Percentiles rank a stretch among this genome's conserved stretches.
phyloP scores from a whole-genome alignment of 2,888 invertebrate genomes.

The Eristalis pertinax region DNA sequence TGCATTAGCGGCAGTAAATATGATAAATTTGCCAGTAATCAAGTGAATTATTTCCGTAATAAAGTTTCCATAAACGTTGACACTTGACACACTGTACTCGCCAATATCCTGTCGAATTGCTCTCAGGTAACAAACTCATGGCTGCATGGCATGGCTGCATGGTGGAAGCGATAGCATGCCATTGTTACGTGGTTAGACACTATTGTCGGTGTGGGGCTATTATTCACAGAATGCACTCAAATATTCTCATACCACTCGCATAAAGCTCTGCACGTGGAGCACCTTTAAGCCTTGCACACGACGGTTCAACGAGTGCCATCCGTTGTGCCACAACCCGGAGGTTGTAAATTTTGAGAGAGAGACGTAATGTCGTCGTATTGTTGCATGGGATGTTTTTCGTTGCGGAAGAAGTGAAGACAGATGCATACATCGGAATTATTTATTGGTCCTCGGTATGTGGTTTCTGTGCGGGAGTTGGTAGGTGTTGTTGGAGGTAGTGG shows the following conservation, averaged over 20 bases:
- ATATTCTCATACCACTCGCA: not conserved
- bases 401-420: not conserved
- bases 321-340: not conserved
- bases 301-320: not conserved
- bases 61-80: not conserved
- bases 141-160: too few species aligned
- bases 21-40: slow-evolving; percentile 15
- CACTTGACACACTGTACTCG: not conserved
- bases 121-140: not conserved
- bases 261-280: not conserved
- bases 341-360: not conserved
- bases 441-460: not conserved
- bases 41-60: not conserved
- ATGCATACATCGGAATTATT: not conserved
- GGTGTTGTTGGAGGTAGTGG: not conserved
- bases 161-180: not conserved
- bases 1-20: not conserved
- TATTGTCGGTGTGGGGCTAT: not conserved
- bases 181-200: slow-evolving; percentile 4
- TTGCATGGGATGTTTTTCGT: not conserved
- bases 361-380: not conserved
- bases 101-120: not conserved
- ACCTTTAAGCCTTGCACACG: not conserved
- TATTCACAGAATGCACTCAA: slow-evolving; percentile 16
- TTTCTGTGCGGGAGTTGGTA: not conserved